Evolutionary conservation across 2,888 invertebrate genomes (phyloP), one percentile per base, ranked within the genome.

Genomic region (Troides aeacus): DNA sequence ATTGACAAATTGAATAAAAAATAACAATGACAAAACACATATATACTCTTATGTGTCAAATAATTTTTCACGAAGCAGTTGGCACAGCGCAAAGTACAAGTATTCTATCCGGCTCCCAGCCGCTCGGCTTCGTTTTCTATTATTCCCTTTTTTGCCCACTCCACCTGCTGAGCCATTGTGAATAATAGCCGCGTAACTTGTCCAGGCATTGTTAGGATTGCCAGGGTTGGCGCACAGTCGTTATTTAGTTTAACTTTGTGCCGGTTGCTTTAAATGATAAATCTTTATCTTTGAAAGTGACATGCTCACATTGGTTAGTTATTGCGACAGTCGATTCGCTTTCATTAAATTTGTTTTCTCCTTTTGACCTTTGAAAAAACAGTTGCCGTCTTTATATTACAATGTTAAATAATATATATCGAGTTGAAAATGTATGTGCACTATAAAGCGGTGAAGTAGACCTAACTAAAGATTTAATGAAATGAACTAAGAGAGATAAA

Each of bases 131-230:
- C 70, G 62, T 70, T 57, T 64, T 66, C 62, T 65, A 62, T 59
- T 62, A 69, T 70, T 50, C 68, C 72, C 73, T 73, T 65, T 73
- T 75, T 73, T 75, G 72, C 74, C 64, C 58, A 69, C 70, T 70
- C 73, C 81, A 84, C 88, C 85, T 84, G 87, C 87, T 86, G 87
- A 66, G 86, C 76, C 69, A 76, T 72, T 74, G 76, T 77, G 78
- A 77, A 70, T 68, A 68, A 60, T 53, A 46, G 63, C 36, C 50
- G 62, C 39, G 23, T 50, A 50, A 46, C 64, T 58, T 58, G 36
- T 66, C 50, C 36, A 46, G 17, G 21, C 50, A 62, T 69, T 69
- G 69, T 65, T 66, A 30, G 69, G 21, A 69, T 66, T 66, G 58
- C 36, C 50, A 23, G 59, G 57, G 57, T 56, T 42, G 24, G 21